Conservation (phyloP, 2,888 invertebrate species). For the Mimachlamys varia region DNA sequence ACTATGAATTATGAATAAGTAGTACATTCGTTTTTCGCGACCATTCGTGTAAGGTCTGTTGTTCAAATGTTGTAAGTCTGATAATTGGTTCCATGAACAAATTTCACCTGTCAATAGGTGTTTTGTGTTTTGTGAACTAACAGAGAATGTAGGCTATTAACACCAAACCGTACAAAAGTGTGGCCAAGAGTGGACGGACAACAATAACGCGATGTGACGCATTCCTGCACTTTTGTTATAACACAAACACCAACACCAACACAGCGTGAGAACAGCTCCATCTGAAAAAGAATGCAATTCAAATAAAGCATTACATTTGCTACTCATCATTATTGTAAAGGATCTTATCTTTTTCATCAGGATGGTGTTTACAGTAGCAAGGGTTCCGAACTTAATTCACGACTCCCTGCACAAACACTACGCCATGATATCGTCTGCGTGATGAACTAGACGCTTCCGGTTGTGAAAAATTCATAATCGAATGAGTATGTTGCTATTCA, state of each 20-base stretch:
- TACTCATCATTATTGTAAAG: constrained; percentile 15
- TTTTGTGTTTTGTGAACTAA: neutral
- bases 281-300: neutral
- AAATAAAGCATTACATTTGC: constrained; percentile 27
- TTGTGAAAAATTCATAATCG: constrained; percentile 34
- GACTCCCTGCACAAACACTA: constrained; percentile 1
- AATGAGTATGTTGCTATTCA: constrained; percentile 3
- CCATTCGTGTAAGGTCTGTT: neutral
- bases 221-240: constrained; percentile 9
- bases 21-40: neutral
- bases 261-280: constrained; percentile 1
- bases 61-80: neutral
- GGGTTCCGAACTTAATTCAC: neutral
- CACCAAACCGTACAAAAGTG: neutral
- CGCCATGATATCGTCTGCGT: neutral
- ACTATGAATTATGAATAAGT: too few species aligned
- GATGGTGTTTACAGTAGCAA: neutral
- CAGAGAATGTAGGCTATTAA: neutral
- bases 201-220: neutral
- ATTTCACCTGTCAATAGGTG: neutral
- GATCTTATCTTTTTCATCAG: neutral
- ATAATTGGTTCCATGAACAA: neutral
- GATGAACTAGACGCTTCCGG: constrained; percentile 31
- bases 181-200: neutral
- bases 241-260: neutral